Evolutionary conservation across 2,888 invertebrate genomes (phyloP).

Genomic region (Cremastobaeus sp.): DNA sequence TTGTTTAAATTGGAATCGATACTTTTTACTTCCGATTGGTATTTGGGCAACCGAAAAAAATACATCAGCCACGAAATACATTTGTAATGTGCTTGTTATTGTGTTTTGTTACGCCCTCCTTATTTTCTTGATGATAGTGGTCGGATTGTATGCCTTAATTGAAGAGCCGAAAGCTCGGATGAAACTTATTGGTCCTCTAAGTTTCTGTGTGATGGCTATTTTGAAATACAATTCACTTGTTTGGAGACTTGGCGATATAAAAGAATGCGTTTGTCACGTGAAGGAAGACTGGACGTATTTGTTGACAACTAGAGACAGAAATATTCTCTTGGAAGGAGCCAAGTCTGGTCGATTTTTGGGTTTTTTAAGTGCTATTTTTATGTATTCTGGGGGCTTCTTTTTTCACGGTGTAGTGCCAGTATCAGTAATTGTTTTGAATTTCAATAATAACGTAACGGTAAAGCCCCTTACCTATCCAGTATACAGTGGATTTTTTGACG

Average conservation of each 20-base stretch:
- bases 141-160: slow-evolving; percentile 15
- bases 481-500: slow-evolving; percentile 30
- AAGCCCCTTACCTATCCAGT: slow-evolving; percentile 42
- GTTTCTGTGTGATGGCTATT: slow-evolving; percentile 35
- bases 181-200: slow-evolving; percentile 32
- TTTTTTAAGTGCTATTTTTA: slow-evolving; percentile 39
- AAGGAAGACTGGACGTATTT: slow-evolving; percentile 35
- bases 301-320: neutral
- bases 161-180: slow-evolving; percentile 10
- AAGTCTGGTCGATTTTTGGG: slow-evolving; percentile 32
- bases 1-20: slow-evolving; percentile 17
- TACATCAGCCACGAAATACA: neutral
- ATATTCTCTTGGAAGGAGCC: slow-evolving; percentile 30
- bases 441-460: slow-evolving; percentile 3
- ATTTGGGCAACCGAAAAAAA: slow-evolving; percentile 14
- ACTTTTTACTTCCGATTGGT: slow-evolving; percentile 34
- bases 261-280: slow-evolving; percentile 16
- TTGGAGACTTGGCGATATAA: neutral
- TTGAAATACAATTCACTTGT: slow-evolving; percentile 23
- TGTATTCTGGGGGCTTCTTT: slow-evolving; percentile 44
- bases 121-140: slow-evolving; percentile 3
- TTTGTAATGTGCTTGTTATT: slow-evolving; percentile 1
- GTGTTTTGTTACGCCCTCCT: slow-evolving; percentile 13
- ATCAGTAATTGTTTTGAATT: slow-evolving; percentile 3
- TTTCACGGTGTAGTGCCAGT: slow-evolving; percentile 33